phyloP scores from a whole-genome alignment of 2,797 vertebrate genomes.

The Apodemus agrarius region DNA sequence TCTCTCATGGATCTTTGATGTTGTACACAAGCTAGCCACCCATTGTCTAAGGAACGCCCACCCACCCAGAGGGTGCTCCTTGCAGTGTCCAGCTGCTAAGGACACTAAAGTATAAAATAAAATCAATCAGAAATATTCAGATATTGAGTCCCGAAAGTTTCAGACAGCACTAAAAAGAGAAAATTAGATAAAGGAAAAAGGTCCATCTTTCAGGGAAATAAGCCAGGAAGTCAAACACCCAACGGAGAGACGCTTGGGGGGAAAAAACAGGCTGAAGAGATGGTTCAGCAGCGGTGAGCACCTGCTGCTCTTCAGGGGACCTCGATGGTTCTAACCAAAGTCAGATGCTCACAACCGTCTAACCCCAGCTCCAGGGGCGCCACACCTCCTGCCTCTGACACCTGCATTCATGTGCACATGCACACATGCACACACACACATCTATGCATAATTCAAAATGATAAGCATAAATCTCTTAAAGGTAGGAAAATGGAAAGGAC shows the following conservation, averaged over 20 bases:
- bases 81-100: not conserved
- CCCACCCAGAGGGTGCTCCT: not conserved
- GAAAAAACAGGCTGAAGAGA: too few species aligned
- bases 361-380: not conserved
- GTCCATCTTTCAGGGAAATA: not conserved
- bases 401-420: not conserved
- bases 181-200: not conserved
- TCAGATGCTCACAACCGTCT: not conserved
- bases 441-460: not conserved
- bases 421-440: not conserved
- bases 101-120: constrained; percentile 12
- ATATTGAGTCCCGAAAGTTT: not conserved
- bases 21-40: not conserved
- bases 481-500: not conserved
- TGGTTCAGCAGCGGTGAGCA: not conserved
- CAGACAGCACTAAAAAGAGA: not conserved
- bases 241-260: not conserved
- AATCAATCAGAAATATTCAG: not conserved
- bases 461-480: not conserved
- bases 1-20: not conserved
- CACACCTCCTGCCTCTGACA: not conserved
- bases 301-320: not conserved
- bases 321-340: not conserved
- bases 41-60: not conserved
- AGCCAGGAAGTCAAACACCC: not conserved